These are phyloP conservation scores for Tetropium fuscum DNA, from an alignment of 2,888 invertebrate genomes.

Conservation along the genomic window DNA sequence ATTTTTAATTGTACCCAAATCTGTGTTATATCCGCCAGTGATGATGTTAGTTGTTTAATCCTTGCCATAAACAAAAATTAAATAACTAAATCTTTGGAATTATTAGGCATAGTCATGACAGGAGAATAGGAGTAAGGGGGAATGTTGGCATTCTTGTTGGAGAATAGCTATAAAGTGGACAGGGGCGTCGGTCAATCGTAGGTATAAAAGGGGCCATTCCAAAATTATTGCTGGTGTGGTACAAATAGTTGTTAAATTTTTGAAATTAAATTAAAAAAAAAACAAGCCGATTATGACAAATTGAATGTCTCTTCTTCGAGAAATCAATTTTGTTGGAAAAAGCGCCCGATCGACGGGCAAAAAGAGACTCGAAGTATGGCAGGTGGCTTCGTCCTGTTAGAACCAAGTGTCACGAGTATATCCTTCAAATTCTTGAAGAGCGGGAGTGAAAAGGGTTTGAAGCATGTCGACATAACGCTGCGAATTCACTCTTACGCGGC, in stretches of 20 bases:
- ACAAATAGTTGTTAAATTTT: too few species aligned
- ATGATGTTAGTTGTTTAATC: constrained; percentile 23
- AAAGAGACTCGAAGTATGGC: constrained; percentile 7
- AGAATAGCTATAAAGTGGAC: too few species aligned
- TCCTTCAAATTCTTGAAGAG: constrained; percentile 27
- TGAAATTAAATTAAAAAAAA: too few species aligned
- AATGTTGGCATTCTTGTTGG: too few species aligned
- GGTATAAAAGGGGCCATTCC: too few species aligned
- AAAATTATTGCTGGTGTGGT: too few species aligned
- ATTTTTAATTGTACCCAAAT: constrained; percentile 11
- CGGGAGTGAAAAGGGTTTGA: constrained; percentile 27
- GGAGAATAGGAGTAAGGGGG: too few species aligned
- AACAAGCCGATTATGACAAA: too few species aligned
- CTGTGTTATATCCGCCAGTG: constrained; percentile 37
- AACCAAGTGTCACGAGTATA: constrained; percentile 18
- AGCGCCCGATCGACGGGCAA: constrained; percentile 8
- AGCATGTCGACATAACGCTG: constrained; percentile 28
- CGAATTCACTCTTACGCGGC: constrained; percentile 29
- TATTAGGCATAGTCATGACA: constrained; percentile 48
- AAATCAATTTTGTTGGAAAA: constrained; percentile 20
- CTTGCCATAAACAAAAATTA: constrained; percentile 39
- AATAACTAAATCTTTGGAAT: constrained; percentile 50
- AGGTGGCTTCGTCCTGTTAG: constrained; percentile 10
- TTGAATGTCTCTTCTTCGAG: constrained; percentile 20
- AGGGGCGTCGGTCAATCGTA: too few species aligned